These are phyloP conservation scores for Somateria mollissima DNA, from an alignment of 2,797 vertebrate genomes.

Conservation along the genomic window DNA sequence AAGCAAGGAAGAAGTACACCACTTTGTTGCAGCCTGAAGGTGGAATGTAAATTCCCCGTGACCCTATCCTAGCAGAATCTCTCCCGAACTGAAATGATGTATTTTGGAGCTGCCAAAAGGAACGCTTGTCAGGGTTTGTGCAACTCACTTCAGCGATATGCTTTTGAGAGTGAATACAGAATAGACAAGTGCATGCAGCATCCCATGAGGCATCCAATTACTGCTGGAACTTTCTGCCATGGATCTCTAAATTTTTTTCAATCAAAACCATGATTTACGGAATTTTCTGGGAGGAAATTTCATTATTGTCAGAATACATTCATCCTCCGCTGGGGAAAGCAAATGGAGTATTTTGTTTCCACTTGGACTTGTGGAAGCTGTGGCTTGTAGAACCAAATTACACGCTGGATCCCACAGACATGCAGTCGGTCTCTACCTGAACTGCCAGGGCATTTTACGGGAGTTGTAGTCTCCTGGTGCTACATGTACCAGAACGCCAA, in stretches of 20 bases:
- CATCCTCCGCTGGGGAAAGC: background rate
- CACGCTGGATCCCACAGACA: background rate
- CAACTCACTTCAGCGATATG: background rate
- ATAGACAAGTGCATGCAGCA: background rate
- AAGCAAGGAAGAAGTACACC: background rate
- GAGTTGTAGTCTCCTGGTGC: background rate
- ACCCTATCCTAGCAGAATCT: background rate
- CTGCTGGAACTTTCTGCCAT: background rate
- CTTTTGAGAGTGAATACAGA: background rate
- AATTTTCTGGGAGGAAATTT: slow-evolving; percentile 7
- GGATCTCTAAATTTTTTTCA: background rate
- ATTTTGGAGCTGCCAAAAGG: slow-evolving; percentile 11
- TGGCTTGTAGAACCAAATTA: background rate
- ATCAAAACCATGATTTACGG: background rate
- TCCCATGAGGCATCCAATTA: background rate
- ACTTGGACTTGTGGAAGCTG: background rate
- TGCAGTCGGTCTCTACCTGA: background rate
- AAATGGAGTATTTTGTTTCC: slow-evolving; percentile 15
- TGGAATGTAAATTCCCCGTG: background rate
- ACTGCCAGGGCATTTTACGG: background rate
- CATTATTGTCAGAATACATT: background rate
- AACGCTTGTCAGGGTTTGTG: background rate
- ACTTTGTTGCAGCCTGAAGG: background rate
- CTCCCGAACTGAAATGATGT: background rate
- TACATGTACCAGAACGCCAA: background rate